phyloP scores from a whole-genome alignment of 2,797 vertebrate genomes.

The Aselliscus stoliczkanus region DNA sequence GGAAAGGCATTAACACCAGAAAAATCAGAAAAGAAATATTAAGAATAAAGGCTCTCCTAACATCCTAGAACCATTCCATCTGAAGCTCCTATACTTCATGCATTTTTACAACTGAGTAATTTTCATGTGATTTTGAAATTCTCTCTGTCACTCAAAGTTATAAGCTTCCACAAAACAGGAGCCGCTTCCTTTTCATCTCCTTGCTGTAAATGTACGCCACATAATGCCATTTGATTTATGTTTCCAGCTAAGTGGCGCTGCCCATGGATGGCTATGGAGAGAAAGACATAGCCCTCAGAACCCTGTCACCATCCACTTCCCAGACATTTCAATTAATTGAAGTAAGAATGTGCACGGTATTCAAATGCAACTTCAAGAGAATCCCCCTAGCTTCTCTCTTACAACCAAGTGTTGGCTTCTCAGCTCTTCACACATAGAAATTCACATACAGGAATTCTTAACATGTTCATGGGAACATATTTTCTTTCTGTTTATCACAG shows the following conservation, averaged over 20 bases:
- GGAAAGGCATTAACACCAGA: background rate
- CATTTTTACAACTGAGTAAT: background rate
- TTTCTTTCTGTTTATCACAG: background rate
- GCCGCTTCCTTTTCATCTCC: background rate
- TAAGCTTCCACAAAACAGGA: background rate
- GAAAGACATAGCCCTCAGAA: background rate
- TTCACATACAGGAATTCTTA: background rate
- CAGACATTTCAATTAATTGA: background rate
- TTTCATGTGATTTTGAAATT: background rate
- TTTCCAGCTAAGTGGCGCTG: background rate
- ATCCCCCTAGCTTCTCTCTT: background rate
- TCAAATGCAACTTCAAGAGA: background rate
- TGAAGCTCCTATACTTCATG: background rate
- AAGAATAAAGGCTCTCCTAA: background rate
- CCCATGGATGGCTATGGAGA: background rate
- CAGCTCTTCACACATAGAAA: background rate
- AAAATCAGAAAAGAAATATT: background rate
- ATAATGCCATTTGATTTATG: background rate
- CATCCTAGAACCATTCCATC: background rate
- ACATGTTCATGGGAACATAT: background rate
- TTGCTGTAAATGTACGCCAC: background rate
- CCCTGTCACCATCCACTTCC: background rate
- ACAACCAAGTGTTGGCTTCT: background rate
- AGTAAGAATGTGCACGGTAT: background rate
- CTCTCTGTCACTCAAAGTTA: background rate